These are phyloP conservation scores for Ibidorhyncha struthersii DNA, from an alignment of 2,113 vertebrate species.

Conservation along the genomic window DNA sequence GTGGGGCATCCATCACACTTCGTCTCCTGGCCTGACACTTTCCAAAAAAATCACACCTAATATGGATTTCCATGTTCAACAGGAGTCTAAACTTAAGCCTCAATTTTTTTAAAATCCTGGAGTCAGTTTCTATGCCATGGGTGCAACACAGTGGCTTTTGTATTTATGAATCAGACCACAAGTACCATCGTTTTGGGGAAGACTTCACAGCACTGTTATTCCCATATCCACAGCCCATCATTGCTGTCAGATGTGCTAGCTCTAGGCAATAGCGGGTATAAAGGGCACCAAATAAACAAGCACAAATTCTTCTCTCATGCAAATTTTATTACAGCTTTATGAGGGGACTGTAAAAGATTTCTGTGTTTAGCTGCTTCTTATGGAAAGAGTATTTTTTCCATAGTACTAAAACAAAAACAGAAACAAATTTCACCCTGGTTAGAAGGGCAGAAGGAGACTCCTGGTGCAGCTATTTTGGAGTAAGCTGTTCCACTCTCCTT, in stretches of 20 bases:
- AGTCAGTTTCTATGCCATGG: neutral
- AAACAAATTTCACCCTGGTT: neutral
- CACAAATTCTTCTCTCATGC: conserved; percentile 25
- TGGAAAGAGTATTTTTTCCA: conserved; percentile 18
- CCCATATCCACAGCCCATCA: neutral
- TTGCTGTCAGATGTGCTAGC: conserved; percentile 29
- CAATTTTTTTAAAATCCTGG: neutral
- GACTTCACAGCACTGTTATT: conserved; percentile 15
- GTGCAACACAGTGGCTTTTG: neutral
- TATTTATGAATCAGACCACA: neutral
- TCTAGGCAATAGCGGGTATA: neutral
- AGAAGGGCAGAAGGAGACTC: neutral
- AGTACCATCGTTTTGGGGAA: neutral
- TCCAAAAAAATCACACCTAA: neutral
- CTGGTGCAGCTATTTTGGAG: neutral
- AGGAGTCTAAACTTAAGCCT: neutral
- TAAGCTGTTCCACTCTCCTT: neutral
- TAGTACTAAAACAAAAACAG: conserved; percentile 17
- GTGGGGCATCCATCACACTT: neutral
- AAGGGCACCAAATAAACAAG: conserved; percentile 36
- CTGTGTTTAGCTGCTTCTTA: conserved; percentile 2
- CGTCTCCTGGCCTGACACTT: neutral
- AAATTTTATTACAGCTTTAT: conserved; percentile 29
- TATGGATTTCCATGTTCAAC: neutral
- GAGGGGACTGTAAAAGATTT: neutral